Conservation (phyloP, 2,797 vertebrate genomes). For the Bryconaethiops microstoma region DNA sequence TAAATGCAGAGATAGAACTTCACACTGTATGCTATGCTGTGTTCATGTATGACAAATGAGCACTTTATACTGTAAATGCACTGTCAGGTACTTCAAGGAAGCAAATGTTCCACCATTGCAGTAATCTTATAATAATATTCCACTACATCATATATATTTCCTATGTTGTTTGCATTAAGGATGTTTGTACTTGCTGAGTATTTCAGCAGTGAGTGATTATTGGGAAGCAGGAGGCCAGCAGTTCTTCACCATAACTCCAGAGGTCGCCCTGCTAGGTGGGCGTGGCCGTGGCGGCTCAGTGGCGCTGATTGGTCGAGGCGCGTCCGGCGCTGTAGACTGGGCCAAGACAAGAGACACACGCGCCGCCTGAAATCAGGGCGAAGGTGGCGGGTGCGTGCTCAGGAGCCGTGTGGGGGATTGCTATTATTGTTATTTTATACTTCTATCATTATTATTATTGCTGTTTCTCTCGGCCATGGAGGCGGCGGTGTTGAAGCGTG, state of each 20-base stretch:
- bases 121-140: background rate
- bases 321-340: conserved; percentile 18
- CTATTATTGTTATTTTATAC: no score
- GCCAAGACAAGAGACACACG: conserved; percentile 5
- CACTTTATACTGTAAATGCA: no score
- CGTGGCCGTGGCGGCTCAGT: conserved; percentile 15
- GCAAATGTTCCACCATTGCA: background rate
- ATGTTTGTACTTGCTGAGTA: background rate
- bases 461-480: conserved; percentile 63
- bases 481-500: conserved; percentile 70
- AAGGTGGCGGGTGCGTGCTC: conserved; percentile 44
- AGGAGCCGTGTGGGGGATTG: background rate
- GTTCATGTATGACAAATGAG: no score
- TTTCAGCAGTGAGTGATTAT: background rate
- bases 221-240: background rate
- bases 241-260: background rate
- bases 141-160: background rate
- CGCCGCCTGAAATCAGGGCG: conserved; percentile 38
- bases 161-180: background rate
- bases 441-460: background rate
- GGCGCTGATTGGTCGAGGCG: conserved; percentile 29
- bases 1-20: no score
- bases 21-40: no score
- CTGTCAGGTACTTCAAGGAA: no score
- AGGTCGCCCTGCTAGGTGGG: background rate